Evolutionary conservation across 2,113 vertebrate species (phyloP).

Genomic region (Pseudorasbora parva): DNA sequence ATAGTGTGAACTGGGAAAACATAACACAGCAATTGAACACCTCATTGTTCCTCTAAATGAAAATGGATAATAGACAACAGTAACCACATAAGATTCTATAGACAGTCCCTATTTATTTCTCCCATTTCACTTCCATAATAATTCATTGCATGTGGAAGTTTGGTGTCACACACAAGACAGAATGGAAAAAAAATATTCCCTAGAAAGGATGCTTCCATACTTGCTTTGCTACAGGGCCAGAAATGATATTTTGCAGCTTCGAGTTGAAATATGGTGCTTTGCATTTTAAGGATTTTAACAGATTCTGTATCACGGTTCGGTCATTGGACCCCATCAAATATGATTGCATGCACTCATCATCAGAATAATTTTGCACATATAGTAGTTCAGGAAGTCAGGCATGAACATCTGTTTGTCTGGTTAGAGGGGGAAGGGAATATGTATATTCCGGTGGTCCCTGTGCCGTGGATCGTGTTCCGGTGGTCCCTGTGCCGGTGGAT

Average conservation of each 20-base stretch:
- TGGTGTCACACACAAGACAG: background rate
- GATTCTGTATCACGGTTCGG: background rate
- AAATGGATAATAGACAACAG: slow-evolving; percentile 4
- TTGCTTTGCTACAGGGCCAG: background rate
- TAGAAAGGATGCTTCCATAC: background rate
- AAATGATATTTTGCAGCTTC: background rate
- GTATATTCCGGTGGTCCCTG: no score
- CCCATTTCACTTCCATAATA: background rate
- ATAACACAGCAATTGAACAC: background rate
- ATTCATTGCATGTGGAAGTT: background rate
- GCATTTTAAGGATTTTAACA: background rate
- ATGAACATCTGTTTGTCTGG: slow-evolving; percentile 24
- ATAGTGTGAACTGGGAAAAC: background rate
- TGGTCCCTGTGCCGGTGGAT: no score
- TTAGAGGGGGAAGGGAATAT: background rate
- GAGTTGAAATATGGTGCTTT: background rate
- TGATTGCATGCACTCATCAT: background rate
- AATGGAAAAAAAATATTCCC: background rate
- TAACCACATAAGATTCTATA: background rate
- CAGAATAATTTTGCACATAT: slow-evolving; percentile 18
- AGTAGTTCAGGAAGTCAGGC: background rate
- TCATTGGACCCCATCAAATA: background rate
- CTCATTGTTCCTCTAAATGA: slow-evolving; percentile 1
- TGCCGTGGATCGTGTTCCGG: no score
- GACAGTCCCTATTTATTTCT: background rate